A percentile compares a stretch with the other conserved stretches of the same genome.
These are phyloP conservation scores for Bombus fervidus DNA, from an alignment of 1,140 invertebrate species.

Conservation along the genomic window DNA sequence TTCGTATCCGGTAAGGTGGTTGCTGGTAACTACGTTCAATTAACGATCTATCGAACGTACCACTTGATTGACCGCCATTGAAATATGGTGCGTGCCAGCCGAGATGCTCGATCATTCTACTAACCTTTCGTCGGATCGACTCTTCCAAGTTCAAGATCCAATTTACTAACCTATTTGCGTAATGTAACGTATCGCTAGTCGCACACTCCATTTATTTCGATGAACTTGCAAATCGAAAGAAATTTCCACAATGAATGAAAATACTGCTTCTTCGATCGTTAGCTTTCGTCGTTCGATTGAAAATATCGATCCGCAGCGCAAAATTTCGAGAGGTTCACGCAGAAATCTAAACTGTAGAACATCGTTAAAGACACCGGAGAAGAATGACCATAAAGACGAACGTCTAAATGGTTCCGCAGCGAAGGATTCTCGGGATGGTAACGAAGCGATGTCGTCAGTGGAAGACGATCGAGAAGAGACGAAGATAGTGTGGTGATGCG, in stretches of 20 bases:
- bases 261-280: no score
- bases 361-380: background rate
- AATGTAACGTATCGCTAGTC: background rate
- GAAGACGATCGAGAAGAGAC: constrained; percentile 46
- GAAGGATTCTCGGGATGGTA: constrained; percentile 36
- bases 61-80: background rate
- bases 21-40: no score
- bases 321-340: background rate
- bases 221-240: no score
- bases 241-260: no score
- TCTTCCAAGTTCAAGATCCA: background rate
- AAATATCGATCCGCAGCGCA: background rate
- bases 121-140: background rate
- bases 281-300: background rate
- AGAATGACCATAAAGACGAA: background rate
- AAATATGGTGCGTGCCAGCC: background rate
- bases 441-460: constrained; percentile 61
- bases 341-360: background rate
- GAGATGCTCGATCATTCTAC: background rate
- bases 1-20: background rate
- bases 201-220: background rate
- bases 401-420: background rate
- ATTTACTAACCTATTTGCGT: background rate
- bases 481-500: constrained; percentile 17
- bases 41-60: background rate